A percentile compares a stretch with the other conserved stretches of the same genome.
Conservation (phyloP, 2,797 vertebrate species). For the Coendou prehensilis region DNA sequence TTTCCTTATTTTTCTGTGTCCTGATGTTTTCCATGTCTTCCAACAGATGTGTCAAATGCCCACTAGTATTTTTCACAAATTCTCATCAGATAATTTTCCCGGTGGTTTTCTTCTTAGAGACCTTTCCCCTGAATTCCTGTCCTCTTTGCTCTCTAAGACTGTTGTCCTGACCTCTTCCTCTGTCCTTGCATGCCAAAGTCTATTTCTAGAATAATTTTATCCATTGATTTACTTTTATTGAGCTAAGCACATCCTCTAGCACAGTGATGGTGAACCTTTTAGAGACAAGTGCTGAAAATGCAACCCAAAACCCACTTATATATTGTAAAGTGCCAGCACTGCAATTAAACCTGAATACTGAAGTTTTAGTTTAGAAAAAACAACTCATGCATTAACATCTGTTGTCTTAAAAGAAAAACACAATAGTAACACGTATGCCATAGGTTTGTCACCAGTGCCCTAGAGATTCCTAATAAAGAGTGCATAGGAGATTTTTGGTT, state of each 20-base stretch:
- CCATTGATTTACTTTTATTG: neutral
- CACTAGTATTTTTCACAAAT: neutral
- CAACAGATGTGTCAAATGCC: neutral
- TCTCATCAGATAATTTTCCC: neutral
- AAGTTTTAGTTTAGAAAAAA: neutral
- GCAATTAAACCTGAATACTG: neutral
- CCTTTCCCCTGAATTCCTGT: neutral
- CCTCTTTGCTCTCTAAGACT: neutral
- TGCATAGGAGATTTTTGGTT: neutral
- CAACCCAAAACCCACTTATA: neutral
- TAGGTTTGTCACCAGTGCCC: neutral
- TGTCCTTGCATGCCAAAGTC: neutral
- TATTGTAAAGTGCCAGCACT: neutral
- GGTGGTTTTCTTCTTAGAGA: neutral
- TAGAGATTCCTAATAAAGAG: neutral
- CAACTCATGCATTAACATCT: neutral
- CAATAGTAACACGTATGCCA: neutral
- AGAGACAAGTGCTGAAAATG: neutral
- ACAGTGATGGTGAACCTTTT: neutral
- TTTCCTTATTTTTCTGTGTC: neutral
- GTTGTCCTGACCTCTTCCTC: neutral
- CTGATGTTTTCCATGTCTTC: neutral
- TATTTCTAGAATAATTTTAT: constrained; percentile 23
- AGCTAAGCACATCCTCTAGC: neutral
- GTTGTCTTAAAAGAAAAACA: neutral